Percentiles rank a stretch among this genome's conserved stretches.
Evolutionary conservation across 2,113 vertebrate species (phyloP).

Genomic region (Platysternon megacephalum): DNA sequence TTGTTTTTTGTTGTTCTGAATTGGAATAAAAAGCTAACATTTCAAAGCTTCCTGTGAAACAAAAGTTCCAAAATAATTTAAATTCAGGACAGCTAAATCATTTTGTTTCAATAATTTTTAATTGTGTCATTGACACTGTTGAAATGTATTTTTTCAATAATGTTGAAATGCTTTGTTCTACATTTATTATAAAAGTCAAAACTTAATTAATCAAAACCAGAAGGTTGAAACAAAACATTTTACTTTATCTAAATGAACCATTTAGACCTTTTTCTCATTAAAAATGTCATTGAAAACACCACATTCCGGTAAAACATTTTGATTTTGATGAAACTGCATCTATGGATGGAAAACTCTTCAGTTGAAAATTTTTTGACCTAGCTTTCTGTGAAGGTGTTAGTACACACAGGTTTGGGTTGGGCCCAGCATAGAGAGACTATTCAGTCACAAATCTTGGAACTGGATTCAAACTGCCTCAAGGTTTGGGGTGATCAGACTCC

Average conservation of each 20-base stretch:
- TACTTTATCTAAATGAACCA: not conserved
- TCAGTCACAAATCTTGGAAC: not conserved
- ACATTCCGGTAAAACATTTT: not conserved
- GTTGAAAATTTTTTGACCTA: conserved; percentile 8
- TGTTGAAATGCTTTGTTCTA: not conserved
- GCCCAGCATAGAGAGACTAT: not conserved
- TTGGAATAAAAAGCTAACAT: not conserved
- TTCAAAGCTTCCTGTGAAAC: not conserved
- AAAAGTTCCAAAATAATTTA: not conserved
- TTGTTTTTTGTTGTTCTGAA: not conserved
- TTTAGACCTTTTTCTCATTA: conserved; percentile 1
- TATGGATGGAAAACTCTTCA: conserved; percentile 25
- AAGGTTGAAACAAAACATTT: not conserved
- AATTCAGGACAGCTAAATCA: not conserved
- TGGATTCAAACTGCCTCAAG: not conserved
- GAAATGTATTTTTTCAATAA: not conserved
- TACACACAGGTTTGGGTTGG: conserved; percentile 43
- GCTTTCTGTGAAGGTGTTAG: not conserved
- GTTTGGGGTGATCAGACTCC: not conserved
- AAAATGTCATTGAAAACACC: conserved; percentile 57
- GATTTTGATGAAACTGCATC: not conserved
- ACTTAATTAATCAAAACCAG: not conserved
- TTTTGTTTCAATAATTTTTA: not conserved
- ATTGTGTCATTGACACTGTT: not conserved
- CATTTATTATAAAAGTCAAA: not conserved